Percentiles rank a stretch among this genome's conserved stretches.
These are phyloP conservation scores for Drosophila mimetica DNA, from an alignment of 2,888 invertebrate genomes.

Conservation along the genomic window DNA sequence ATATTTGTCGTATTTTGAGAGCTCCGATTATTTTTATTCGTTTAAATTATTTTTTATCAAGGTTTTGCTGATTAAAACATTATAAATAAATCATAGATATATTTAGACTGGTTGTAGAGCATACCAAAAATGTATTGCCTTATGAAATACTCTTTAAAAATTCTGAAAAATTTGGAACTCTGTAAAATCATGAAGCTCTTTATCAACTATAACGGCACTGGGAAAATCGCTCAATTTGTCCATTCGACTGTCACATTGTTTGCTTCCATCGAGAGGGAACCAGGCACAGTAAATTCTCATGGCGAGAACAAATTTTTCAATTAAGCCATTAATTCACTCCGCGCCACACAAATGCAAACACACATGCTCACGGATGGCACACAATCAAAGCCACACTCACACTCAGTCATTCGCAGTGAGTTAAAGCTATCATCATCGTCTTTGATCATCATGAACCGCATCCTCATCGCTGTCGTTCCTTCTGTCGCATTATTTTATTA, in stretches of 20 bases:
- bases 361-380: conserved; percentile 17
- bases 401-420: conserved; percentile 33
- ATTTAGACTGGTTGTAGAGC: no score
- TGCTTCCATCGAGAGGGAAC: conserved; percentile 19
- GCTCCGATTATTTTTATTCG: no score
- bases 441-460: conserved; percentile 42
- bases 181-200: background rate
- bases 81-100: no score
- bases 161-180: background rate
- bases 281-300: conserved; percentile 62
- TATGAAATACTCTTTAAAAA: background rate
- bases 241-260: conserved; percentile 38
- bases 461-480: conserved; percentile 65
- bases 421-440: conserved; percentile 47
- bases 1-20: no score
- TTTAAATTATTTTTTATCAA: no score
- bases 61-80: no score
- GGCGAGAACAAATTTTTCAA: conserved; percentile 83
- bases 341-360: conserved; percentile 56
- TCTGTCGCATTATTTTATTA: conserved; percentile 83
- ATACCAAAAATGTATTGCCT: no score
- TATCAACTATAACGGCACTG: conserved; percentile 18
- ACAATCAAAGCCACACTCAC: conserved; percentile 18
- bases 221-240: conserved; percentile 64
- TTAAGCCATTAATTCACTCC: conserved; percentile 83